These are phyloP conservation scores for Polydrusus cervinus DNA, from an alignment of 2,888 invertebrate genomes.

Conservation along the genomic window DNA sequence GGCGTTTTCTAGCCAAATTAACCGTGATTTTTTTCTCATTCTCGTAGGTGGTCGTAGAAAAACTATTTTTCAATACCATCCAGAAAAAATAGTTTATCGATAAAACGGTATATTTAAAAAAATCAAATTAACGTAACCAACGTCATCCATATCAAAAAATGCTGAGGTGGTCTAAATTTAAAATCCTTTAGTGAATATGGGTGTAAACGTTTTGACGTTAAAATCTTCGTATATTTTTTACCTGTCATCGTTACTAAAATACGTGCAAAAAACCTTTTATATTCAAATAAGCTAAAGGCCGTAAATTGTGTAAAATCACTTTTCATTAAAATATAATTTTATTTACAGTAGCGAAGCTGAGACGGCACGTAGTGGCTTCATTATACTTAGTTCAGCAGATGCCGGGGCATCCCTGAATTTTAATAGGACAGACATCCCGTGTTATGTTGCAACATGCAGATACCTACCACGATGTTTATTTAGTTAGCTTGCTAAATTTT, in stretches of 20 bases:
- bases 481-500: constrained; percentile 3
- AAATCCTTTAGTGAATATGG: too few species aligned
- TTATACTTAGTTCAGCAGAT: constrained; percentile 48
- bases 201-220: too few species aligned
- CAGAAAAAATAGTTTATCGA: too few species aligned
- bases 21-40: too few species aligned
- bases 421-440: constrained; percentile 37
- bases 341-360: constrained; percentile 44
- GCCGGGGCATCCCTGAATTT: constrained; percentile 49
- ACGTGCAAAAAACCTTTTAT: constrained; percentile 2
- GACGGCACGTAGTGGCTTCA: constrained; percentile 54
- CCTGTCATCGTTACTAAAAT: neutral
- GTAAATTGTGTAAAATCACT: constrained; percentile 50
- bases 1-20: too few species aligned
- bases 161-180: too few species aligned
- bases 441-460: constrained; percentile 34
- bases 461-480: constrained; percentile 10
- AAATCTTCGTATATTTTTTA: neutral
- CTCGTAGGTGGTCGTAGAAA: too few species aligned
- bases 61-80: too few species aligned
- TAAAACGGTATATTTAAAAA: too few species aligned
- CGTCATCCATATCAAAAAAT: too few species aligned
- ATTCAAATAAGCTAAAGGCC: constrained; percentile 23
- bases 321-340: constrained; percentile 54
- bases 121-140: too few species aligned